Conservation (phyloP, 2,113 vertebrate species). For the Toxotes chatareus region DNA sequence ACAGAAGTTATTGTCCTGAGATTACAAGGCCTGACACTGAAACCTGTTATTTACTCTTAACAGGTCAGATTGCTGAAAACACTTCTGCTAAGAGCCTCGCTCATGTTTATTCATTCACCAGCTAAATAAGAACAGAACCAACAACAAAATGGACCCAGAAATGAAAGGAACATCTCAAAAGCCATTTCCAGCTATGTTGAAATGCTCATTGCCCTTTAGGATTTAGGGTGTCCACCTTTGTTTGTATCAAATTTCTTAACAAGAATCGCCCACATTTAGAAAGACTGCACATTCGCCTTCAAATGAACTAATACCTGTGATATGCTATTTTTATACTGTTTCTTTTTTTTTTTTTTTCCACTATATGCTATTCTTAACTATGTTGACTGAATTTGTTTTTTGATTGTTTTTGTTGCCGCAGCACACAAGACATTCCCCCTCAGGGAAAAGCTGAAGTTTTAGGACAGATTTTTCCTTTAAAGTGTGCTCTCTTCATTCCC, state of each 20-base stretch:
- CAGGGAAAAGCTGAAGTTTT: not conserved
- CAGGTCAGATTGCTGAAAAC: constrained; percentile 7
- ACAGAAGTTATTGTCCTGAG: constrained; percentile 14
- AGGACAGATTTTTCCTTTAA: not conserved
- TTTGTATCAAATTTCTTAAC: not conserved
- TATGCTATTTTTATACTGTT: constrained; percentile 40
- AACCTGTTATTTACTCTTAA: constrained; percentile 21
- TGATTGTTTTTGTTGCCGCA: not conserved
- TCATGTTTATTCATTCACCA: constrained; percentile 16
- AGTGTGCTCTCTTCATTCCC: not conserved
- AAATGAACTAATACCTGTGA: not conserved
- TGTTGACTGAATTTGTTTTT: constrained; percentile 27
- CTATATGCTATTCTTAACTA: constrained; percentile 32
- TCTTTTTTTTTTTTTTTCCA: not conserved
- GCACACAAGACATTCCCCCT: not conserved
- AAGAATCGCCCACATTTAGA: constrained; percentile 5
- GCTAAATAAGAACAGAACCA: not conserved
- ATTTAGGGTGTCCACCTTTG: not conserved
- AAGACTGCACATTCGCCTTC: constrained; percentile 8
- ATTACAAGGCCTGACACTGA: not conserved
- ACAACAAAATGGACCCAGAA: not conserved
- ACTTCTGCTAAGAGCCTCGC: not conserved
- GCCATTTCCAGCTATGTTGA: not conserved
- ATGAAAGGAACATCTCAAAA: not conserved
- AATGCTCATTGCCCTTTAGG: not conserved